These are phyloP conservation scores for Anoncus sp. DNA, from an alignment of 2,888 invertebrate genomes.

Conservation along the genomic window DNA sequence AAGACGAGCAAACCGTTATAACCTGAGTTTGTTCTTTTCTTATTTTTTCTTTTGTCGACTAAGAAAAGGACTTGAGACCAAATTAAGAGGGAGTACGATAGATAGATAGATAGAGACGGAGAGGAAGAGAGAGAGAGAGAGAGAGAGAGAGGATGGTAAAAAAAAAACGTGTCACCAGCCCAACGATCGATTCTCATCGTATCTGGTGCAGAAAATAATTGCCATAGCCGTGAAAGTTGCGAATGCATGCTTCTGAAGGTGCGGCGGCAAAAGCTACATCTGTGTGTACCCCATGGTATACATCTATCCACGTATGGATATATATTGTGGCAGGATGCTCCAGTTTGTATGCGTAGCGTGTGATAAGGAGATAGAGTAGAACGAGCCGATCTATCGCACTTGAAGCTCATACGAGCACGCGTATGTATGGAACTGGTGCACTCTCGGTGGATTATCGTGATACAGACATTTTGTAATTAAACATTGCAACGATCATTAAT, in stretches of 20 bases:
- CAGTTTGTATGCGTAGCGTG: constrained; percentile 1
- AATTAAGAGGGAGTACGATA: not conserved
- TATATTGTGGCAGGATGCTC: not conserved
- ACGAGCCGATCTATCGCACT: constrained; percentile 51
- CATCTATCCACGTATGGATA: not conserved
- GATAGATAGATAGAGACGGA: not conserved
- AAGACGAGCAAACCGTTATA: not conserved
- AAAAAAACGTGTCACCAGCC: constrained; percentile 19
- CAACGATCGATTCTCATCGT: constrained; percentile 72
- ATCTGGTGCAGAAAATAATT: constrained; percentile 77
- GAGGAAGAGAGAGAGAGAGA: not conserved
- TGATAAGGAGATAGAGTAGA: constrained; percentile 2
- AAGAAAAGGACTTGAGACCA: not conserved
- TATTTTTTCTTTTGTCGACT: not conserved
- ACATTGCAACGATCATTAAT: not conserved
- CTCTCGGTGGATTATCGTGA: not conserved
- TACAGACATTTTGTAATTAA: not conserved
- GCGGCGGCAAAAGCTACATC: constrained; percentile 26
- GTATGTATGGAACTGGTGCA: not conserved
- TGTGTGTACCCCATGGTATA: constrained; percentile 8
- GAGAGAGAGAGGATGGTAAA: not conserved
- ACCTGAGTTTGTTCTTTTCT: not conserved
- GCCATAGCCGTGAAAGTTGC: constrained; percentile 69
- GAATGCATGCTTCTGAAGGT: constrained; percentile 40
- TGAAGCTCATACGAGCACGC: constrained; percentile 11